These are phyloP conservation scores for Azorinus chamasolen DNA, from an alignment of 2,888 invertebrate genomes.

Conservation along the genomic window DNA sequence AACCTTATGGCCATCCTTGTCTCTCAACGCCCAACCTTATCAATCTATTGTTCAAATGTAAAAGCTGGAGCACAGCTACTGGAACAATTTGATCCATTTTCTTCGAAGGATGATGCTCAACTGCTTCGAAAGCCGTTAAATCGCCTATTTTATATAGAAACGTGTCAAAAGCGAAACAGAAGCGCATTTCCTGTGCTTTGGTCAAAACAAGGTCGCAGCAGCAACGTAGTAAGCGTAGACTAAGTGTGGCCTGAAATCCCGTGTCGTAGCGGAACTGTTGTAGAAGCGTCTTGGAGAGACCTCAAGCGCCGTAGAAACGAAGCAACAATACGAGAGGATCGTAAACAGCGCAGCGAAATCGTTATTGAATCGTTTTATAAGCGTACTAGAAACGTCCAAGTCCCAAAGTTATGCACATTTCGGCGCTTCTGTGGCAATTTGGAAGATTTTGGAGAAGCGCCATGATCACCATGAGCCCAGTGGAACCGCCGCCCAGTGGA, in stretches of 20 bases:
- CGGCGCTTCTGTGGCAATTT: slow-evolving; percentile 8
- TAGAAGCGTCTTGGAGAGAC: too few relatives aligned
- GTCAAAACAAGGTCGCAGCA: neutral
- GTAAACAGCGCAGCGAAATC: too few relatives aligned
- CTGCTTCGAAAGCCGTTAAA: slow-evolving; percentile 10
- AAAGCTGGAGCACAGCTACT: slow-evolving; percentile 11
- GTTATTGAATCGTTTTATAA: slow-evolving; percentile 1
- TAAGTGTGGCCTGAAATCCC: too few relatives aligned
- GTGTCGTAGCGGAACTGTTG: too few relatives aligned
- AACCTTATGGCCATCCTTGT: too few relatives aligned
- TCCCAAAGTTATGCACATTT: slow-evolving; percentile 6
- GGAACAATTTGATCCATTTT: slow-evolving; percentile 8
- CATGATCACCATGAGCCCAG: neutral
- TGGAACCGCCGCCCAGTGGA: neutral
- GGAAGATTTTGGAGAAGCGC: slow-evolving; percentile 5
- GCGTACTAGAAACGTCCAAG: slow-evolving; percentile 7
- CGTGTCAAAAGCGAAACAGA: slow-evolving; percentile 3
- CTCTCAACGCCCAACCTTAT: neutral
- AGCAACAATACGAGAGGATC: neutral
- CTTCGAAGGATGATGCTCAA: slow-evolving; percentile 8
- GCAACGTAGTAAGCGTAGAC: too few relatives aligned
- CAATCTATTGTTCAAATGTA: slow-evolving; percentile 1
- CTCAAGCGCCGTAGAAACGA: too few relatives aligned
- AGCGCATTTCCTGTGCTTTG: neutral
- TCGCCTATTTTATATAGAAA: slow-evolving; percentile 13